Evolutionary conservation across 2,888 invertebrate species (phyloP).

Genomic region (Empis livida): DNA sequence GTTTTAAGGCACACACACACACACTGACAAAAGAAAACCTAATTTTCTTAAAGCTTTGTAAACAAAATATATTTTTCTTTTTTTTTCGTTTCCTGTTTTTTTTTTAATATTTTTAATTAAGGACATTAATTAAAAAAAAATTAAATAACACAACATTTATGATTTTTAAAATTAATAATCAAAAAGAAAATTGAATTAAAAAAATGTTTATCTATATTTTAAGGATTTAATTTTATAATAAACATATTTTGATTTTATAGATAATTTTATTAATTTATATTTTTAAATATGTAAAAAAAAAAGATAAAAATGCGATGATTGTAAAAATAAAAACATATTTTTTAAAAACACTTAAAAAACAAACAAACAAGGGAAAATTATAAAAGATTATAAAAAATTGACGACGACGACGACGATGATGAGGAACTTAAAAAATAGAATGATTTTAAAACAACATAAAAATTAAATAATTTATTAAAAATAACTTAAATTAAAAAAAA

Average conservation of each 20-base stretch:
- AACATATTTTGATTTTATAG: no score
- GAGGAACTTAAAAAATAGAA: neutral
- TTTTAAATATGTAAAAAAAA: no score
- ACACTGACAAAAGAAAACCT: constrained; percentile 14
- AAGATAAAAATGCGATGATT: neutral
- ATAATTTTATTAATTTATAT: no score
- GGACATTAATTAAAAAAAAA: no score
- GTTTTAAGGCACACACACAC: constrained; percentile 24
- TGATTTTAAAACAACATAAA: neutral
- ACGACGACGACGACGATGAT: neutral
- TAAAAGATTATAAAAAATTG: neutral
- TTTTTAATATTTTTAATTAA: neutral
- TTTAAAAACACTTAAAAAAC: neutral
- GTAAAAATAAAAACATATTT: neutral
- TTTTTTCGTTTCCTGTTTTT: neutral
- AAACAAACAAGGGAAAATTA: neutral
- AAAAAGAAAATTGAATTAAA: no score
- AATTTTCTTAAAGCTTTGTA: neutral
- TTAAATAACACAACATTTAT: no score
- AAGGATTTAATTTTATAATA: no score
- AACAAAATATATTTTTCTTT: neutral
- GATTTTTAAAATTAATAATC: no score
- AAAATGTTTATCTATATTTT: no score
- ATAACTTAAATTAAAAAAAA: neutral
- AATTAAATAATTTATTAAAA: neutral